Evolutionary conservation across 2,113 vertebrate species (phyloP).

Genomic region (Channa maculata): DNA sequence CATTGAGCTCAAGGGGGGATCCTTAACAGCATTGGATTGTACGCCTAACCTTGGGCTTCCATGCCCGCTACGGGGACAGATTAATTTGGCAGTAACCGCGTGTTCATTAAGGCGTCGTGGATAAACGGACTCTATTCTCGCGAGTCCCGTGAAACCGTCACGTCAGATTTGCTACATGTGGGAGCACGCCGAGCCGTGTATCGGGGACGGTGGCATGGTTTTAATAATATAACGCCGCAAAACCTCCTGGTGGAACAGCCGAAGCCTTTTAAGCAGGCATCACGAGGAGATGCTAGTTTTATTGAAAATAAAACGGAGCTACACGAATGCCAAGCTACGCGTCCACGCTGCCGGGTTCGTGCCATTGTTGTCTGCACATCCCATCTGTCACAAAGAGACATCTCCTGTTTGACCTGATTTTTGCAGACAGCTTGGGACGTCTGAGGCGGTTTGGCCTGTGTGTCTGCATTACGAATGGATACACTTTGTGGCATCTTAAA

Average conservation of each 20-base stretch:
- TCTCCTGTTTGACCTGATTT: constrained; percentile 71
- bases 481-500: not conserved
- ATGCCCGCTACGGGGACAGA: not conserved
- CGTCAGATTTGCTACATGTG: constrained; percentile 8
- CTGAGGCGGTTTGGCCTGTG: constrained; percentile 63
- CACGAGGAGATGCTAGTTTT: not conserved
- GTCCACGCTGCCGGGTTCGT: not conserved
- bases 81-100: not conserved
- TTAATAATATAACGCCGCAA: not conserved
- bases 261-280: not conserved
- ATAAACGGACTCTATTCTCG: constrained; percentile 4
- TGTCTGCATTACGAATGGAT: too few relatives aligned
- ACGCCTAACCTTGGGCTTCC: not conserved
- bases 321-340: constrained; percentile 8
- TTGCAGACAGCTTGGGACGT: constrained; percentile 37
- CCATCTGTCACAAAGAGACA: constrained; percentile 74
- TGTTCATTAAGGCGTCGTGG: not conserved
- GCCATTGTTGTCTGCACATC: constrained; percentile 71
- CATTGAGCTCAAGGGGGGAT: constrained; percentile 46
- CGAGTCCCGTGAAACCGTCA: constrained; percentile 1
- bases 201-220: not conserved
- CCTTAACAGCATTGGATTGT: not conserved
- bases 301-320: not conserved
- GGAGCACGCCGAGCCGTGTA: constrained; percentile 7
- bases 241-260: not conserved